Conservation (phyloP, 2,888 invertebrate genomes). For the Drosophila kanekoi region DNA sequence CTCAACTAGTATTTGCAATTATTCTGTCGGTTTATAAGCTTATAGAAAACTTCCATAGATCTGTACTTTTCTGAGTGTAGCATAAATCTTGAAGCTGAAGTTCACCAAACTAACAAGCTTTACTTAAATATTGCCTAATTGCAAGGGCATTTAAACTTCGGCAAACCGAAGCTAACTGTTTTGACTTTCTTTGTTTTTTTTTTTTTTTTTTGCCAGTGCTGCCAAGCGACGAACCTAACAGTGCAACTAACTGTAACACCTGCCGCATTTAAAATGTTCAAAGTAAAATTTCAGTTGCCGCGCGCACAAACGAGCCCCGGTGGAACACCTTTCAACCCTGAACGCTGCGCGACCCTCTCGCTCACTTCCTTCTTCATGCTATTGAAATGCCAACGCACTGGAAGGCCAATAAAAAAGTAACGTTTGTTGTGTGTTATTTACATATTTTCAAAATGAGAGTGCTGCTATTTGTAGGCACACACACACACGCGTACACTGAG, state of each 20-base stretch:
- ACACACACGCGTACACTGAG: constrained; percentile 3
- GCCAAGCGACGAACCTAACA: constrained; percentile 34
- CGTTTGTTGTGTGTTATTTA: constrained; percentile 57
- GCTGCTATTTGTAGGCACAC: constrained; percentile 45
- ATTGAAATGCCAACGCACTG: constrained; percentile 69
- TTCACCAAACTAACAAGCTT: no score
- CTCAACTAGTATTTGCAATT: not conserved
- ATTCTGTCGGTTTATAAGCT: not conserved
- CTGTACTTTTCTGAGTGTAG: no score
- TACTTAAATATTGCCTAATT: no score
- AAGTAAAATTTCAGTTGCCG: constrained; percentile 64
- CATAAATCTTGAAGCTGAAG: no score
- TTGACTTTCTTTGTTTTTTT: not conserved
- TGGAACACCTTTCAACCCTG: constrained; percentile 69
- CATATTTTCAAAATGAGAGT: constrained; percentile 69
- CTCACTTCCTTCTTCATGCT: constrained; percentile 47
- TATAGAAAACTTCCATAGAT: not conserved
- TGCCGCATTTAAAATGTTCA: constrained; percentile 53
- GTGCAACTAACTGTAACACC: constrained; percentile 67
- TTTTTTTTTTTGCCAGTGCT: constrained; percentile 25
- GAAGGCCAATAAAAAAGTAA: constrained; percentile 26
- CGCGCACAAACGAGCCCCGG: constrained; percentile 30
- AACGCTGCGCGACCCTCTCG: constrained; percentile 11
- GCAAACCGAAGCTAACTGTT: not conserved
- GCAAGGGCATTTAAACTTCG: not conserved